Evolutionary conservation across 2,797 vertebrate genomes (phyloP).

Genomic region (Petrocephalus schoutedeni): DNA sequence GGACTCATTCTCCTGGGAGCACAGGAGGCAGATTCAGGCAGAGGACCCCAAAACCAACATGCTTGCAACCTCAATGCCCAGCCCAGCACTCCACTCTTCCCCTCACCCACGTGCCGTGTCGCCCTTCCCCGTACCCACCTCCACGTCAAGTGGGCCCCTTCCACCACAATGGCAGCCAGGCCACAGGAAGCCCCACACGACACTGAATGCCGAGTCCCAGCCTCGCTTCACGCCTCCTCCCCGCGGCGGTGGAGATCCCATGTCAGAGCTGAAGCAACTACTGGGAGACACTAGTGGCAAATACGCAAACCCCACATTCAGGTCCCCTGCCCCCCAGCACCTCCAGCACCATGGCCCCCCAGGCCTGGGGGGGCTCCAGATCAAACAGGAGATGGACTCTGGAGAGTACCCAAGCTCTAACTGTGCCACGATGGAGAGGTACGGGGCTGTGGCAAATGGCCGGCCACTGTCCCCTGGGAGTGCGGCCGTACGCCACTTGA

Average conservation of each 20-base stretch:
- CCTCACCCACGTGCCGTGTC: conserved; percentile 65
- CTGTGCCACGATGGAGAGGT: conserved; percentile 54
- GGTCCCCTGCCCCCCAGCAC: conserved; percentile 65
- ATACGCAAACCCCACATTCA: conserved; percentile 73
- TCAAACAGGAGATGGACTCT: conserved; percentile 65
- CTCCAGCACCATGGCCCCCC: conserved; percentile 29
- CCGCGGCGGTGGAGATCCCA: conserved; percentile 70
- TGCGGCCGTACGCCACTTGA: conserved; percentile 74
- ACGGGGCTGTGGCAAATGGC: conserved; percentile 52
- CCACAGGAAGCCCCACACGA: conserved; percentile 57
- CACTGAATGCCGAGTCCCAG: conserved; percentile 55
- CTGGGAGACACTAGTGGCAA: conserved; percentile 74
- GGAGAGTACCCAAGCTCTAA: conserved; percentile 52
- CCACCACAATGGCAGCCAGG: conserved; percentile 50
- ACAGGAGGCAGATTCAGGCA: conserved; percentile 64
- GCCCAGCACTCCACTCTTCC: conserved; percentile 41
- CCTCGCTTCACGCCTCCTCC: conserved; percentile 48
- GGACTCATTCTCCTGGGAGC: conserved; percentile 55
- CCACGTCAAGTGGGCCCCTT: conserved; percentile 50
- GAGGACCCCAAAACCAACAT: conserved; percentile 42
- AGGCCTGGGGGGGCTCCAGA: conserved; percentile 41
- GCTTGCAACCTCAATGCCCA: not conserved
- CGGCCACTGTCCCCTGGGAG: conserved; percentile 56
- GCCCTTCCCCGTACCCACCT: conserved; percentile 57
- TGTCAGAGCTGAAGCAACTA: conserved; percentile 90